A percentile compares a stretch with the other conserved stretches of the same genome.
phyloP scores from a whole-genome alignment of 2,888 invertebrate species.

The Eupithecia exiguata region DNA sequence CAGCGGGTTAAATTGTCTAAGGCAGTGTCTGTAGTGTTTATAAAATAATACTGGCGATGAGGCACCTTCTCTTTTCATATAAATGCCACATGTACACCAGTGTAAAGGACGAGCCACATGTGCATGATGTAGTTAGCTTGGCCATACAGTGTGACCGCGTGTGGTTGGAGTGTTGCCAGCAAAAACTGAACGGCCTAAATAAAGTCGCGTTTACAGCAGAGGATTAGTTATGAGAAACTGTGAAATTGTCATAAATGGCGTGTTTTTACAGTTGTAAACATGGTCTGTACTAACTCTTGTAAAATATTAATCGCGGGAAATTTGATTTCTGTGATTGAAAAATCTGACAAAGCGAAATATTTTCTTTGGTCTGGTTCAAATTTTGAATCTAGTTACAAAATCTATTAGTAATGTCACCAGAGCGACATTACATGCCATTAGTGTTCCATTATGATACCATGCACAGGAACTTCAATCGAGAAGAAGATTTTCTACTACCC shows the following conservation, averaged over 20 bases:
- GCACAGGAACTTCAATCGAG: too few relatives aligned
- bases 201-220: neutral
- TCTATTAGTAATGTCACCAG: too few relatives aligned
- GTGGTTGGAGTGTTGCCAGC: slow-evolving; percentile 9
- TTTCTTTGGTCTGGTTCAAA: too few relatives aligned
- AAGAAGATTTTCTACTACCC: too few relatives aligned
- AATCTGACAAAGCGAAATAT: too few relatives aligned
- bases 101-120: neutral
- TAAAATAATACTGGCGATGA: neutral
- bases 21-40: neutral
- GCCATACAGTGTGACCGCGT: neutral
- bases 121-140: neutral
- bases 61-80: neutral
- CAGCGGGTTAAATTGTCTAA: too few relatives aligned
- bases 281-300: neutral
- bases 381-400: too few relatives aligned
- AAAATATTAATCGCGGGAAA: too few relatives aligned
- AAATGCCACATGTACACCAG: neutral
- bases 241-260: slow-evolving; percentile 1
- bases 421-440: too few relatives aligned
- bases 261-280: slow-evolving; percentile 1
- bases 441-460: too few relatives aligned
- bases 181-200: slow-evolving; percentile 7
- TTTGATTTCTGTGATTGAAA: too few relatives aligned
- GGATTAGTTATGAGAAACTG: neutral